Percentiles rank a stretch among this genome's conserved stretches.
Conservation (phyloP, 2,888 invertebrate genomes). For the Kuschelorhynchus macadamiae region DNA sequence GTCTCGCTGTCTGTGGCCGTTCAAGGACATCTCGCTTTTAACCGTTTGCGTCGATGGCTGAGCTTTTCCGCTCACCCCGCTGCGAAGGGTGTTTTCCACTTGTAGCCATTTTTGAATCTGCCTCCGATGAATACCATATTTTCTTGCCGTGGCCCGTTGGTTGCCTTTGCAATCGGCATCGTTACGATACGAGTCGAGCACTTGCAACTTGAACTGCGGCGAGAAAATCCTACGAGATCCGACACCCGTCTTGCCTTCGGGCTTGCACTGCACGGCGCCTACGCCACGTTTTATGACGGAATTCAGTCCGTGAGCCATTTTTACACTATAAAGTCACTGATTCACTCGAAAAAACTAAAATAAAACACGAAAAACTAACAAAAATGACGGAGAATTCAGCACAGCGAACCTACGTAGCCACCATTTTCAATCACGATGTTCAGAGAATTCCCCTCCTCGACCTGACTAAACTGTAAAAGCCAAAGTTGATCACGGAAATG, state of each 20-base stretch:
- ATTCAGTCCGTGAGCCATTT: constrained; percentile 75
- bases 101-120: constrained; percentile 95
- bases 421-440: constrained; percentile 70
- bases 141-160: constrained; percentile 90
- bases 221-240: constrained; percentile 91
- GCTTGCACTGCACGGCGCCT: constrained; percentile 66
- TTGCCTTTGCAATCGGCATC: constrained; percentile 91
- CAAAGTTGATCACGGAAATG: constrained; percentile 50
- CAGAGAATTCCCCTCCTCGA: constrained; percentile 69
- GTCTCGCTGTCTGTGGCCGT: constrained; percentile 67
- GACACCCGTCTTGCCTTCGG: constrained; percentile 71
- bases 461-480: constrained; percentile 75
- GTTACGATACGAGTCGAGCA: constrained; percentile 87
- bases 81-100: constrained; percentile 84
- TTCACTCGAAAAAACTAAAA: constrained; percentile 52
- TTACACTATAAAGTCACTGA: constrained; percentile 52
- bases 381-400: constrained; percentile 57
- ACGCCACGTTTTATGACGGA: constrained; percentile 70
- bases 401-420: constrained; percentile 71
- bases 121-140: constrained; percentile 90
- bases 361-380: constrained; percentile 61
- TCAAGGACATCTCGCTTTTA: constrained; percentile 63
- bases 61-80: constrained; percentile 73
- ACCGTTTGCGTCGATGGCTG: constrained; percentile 27
- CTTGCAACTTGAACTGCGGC: constrained; percentile 90